Base-by-base conservation (phyloP, 2,888 invertebrate genomes). In the Dasypolia templi region DNA sequence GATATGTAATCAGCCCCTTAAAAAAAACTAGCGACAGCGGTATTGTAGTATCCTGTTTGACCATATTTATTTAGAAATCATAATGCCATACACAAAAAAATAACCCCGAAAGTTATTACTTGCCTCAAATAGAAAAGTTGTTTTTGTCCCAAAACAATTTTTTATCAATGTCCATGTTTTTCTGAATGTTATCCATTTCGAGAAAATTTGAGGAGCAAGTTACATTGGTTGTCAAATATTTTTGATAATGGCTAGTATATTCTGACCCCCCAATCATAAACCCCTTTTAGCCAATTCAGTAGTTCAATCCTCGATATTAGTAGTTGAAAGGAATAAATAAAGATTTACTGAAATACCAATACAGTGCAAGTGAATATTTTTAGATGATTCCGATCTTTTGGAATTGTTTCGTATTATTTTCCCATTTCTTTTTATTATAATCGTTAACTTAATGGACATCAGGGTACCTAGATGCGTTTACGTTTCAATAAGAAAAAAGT, bases 261-360 rank as follows among this genome's bases (percentile, higher is more conserved):
- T 14, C 0, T 67, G 83, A 61, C 3, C 44, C 22, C n/a, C n/a
- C 63, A 59, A 72, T 68, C 55, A 56, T 46, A 55, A 4, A 51
- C 55, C 59, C 67, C 58, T 83, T 83, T 79, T 51, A 79, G 29
- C 19, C 51, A 17, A 55, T 83, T 83, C 73, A 79, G 58, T 63
- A 66, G 39, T 63, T 66, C 42, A 63, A 82, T 75, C 55, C 49
- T 19, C 17, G 9, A 71, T 67, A 68, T 76, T 82, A 75, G 69
- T 77, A 66, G 72, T 72, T 84, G 77, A 70, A 82, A 75, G 59
- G 66, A 76, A 75, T 76, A 81, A 61, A 53, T 68, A 72, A 44
- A 72, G 62, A 51, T 84, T 62, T 64, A 55, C 46, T 55, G 4
- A 35, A 49, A 75, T 51, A 55, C 32, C 62, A 76, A 66, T 77